Conservation (phyloP, 1,140 invertebrate species). For the Lucilia cuprina region DNA sequence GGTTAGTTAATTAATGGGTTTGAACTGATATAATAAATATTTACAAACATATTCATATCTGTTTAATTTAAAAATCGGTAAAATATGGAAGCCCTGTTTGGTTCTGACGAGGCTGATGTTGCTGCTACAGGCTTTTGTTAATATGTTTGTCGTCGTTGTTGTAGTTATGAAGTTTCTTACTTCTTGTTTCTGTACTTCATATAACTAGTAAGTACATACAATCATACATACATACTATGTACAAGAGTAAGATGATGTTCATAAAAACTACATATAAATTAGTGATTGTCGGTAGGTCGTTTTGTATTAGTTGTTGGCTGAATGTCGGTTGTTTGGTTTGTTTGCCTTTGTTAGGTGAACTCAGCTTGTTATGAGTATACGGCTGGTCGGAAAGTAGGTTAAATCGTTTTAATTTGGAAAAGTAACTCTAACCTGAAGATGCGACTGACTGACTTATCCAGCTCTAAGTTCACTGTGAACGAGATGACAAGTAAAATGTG, state of each 20-base stretch:
- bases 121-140: background rate
- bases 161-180: background rate
- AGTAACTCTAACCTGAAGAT: constrained; percentile 33
- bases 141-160: background rate
- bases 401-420: constrained; percentile 33
- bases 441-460: constrained; percentile 16
- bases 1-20: too few species aligned
- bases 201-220: background rate
- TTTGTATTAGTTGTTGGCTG: background rate
- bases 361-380: background rate
- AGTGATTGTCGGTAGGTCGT: background rate
- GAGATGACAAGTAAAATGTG: background rate
- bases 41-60: too few species aligned
- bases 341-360: background rate
- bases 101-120: background rate
- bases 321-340: background rate
- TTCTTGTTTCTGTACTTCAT: background rate
- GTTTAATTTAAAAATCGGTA: too few species aligned
- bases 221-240: background rate
- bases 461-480: too few species aligned
- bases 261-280: background rate
- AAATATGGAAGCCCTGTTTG: background rate
- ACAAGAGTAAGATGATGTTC: background rate
- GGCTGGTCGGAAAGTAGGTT: constrained; percentile 31
- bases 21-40: too few species aligned